phyloP scores from a whole-genome alignment of 1,140 invertebrate genomes.

The Xylocopa sonorina region DNA sequence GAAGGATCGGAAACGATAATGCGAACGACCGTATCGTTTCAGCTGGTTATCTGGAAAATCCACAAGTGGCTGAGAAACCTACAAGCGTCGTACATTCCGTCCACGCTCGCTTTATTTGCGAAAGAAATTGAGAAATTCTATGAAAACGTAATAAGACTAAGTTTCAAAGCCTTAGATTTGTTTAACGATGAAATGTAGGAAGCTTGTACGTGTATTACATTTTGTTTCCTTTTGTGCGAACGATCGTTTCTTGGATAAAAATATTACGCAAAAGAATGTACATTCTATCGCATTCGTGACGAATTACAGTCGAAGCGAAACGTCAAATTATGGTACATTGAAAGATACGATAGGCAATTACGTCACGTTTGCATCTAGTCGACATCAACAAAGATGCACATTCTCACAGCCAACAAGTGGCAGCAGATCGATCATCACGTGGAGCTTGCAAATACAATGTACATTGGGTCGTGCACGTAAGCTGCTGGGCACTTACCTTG shows the following conservation, averaged over 20 bases:
- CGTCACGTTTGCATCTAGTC: background rate
- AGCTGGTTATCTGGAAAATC: slow-evolving; percentile 33
- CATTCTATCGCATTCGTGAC: background rate
- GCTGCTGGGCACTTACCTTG: slow-evolving; percentile 12
- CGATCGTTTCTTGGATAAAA: background rate
- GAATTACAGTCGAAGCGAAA: too few relatives aligned
- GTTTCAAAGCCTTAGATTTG: background rate
- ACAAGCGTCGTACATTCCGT: background rate
- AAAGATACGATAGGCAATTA: background rate
- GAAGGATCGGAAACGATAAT: background rate
- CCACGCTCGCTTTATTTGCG: background rate
- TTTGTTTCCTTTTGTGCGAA: background rate
- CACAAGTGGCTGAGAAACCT: slow-evolving; percentile 45
- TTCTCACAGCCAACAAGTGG: slow-evolving; percentile 62
- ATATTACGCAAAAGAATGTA: background rate
- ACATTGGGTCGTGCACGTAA: background rate
- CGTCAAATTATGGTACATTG: background rate
- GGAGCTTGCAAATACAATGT: background rate
- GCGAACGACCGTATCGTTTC: slow-evolving; percentile 10
- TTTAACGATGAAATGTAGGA: background rate
- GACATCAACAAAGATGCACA: slow-evolving; percentile 13
- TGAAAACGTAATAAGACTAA: background rate
- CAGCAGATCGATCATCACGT: slow-evolving; percentile 38
- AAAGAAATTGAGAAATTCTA: background rate
- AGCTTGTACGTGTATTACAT: background rate